These are phyloP conservation scores for Nephrotoma flavescens DNA, from an alignment of 2,888 invertebrate species.

Conservation along the genomic window DNA sequence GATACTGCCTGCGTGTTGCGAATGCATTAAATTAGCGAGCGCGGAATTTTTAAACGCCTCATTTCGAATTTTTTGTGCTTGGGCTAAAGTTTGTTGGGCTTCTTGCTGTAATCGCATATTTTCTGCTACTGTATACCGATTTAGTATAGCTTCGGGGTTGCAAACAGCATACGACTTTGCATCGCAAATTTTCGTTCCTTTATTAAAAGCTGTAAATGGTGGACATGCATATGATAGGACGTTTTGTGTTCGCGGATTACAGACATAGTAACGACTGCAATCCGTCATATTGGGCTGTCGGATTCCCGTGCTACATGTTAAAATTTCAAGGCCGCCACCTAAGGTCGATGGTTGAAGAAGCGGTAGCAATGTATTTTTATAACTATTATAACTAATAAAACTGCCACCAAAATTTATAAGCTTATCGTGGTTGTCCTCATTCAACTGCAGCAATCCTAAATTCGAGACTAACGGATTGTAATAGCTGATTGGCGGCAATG, in stretches of 20 bases:
- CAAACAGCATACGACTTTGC: conserved; percentile 28
- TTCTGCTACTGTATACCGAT: conserved; percentile 20
- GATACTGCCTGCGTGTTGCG: conserved; percentile 16
- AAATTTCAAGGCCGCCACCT: conserved; percentile 19
- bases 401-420: conserved; percentile 25
- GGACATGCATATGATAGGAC: conserved; percentile 35
- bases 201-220: conserved; percentile 34
- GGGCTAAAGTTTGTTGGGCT: conserved; percentile 23
- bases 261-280: conserved; percentile 35
- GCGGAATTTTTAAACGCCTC: conserved; percentile 14
- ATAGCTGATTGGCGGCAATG: background rate
- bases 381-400: conserved; percentile 25
- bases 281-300: conserved; percentile 35
- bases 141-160: conserved; percentile 17
- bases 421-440: conserved; percentile 6
- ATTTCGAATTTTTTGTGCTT: conserved; percentile 24
- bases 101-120: conserved; percentile 25
- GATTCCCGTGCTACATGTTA: conserved; percentile 32
- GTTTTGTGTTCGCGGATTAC: conserved; percentile 31
- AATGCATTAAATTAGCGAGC: background rate
- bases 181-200: conserved; percentile 32
- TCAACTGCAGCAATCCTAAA: background rate
- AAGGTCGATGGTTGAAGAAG: conserved; percentile 4
- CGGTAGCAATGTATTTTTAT: conserved; percentile 24
- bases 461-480: background rate